Base-by-base conservation (phyloP, 2,888 invertebrate species). In the Hedya salicella region DNA sequence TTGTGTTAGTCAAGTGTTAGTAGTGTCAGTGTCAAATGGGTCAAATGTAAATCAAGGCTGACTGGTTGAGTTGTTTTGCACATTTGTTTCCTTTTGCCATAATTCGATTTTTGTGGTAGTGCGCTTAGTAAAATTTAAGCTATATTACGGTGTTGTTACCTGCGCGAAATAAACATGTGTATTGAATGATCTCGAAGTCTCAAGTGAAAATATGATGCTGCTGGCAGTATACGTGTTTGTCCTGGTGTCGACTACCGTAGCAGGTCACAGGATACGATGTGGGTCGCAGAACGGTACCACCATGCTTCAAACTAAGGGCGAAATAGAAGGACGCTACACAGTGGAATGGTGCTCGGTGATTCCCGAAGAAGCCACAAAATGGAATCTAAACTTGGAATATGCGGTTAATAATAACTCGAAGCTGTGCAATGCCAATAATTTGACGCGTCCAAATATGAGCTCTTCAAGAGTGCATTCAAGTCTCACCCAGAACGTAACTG, bases 311-410 rank as follows among this genome's bases (percentile, higher is more conserved):
- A 50, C 64, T 2, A 52, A 17, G 21, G 59, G 17, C 4, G 64
- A 17, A 9, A 16, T 64, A 16, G 53, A 54, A 9, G 64, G 59
- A 25, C 68, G 68, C n/a, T 68, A 68, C 32, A 60, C 44, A 6
- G 49, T 68, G 25, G 68, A 68, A 60, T 64, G 64, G 64, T 68
- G 68, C 30, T 46, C 59, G 2, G 16, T 60, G 39, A 6, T 64
- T 9, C 21, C 32, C 13, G 39, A 67, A 13, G 54, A 40, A 14
- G 48, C 53, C n/a, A 53, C 59, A 16, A 3, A 5, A 2, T 68
- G 68, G 68, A 14, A 42, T 1, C 16, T 64, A 39, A 2, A 42
- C n/a, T n/a, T 68, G 19, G n/a, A 59, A 1, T 49, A 36, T n/a
- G 17, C 57, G 8, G n/a, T 19, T 36, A n/a, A 59, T 42, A 52